Conservation (phyloP, 2,888 invertebrate genomes). For the Oxystoma pomonae region DNA sequence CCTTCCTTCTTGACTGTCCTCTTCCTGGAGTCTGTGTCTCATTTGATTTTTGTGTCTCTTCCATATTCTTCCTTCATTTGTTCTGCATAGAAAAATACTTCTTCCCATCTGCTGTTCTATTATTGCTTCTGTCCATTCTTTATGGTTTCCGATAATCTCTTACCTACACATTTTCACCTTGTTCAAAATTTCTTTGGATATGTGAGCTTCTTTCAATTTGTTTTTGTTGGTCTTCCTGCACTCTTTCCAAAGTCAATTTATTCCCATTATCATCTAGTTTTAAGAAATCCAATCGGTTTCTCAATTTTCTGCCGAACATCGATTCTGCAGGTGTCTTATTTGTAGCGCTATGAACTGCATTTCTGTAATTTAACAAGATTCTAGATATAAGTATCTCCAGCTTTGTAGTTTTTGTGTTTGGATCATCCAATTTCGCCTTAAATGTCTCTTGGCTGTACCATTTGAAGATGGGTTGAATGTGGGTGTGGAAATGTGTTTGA, state of each 20-base stretch:
- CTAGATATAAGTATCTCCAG: constrained; percentile 6
- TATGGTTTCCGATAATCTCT: background rate
- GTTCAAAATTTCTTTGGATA: background rate
- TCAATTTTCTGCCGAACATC: constrained; percentile 12
- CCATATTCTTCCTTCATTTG: background rate
- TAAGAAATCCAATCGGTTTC: constrained; percentile 7
- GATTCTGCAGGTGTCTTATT: constrained; percentile 11
- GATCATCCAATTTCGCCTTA: constrained; percentile 2
- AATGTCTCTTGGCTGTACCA: constrained; percentile 23
- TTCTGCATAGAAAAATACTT: background rate
- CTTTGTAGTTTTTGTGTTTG: constrained; percentile 4
- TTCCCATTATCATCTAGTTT: background rate
- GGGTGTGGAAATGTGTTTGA: constrained; percentile 24
- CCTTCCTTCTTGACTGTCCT: too few relatives aligned
- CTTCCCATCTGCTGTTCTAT: background rate
- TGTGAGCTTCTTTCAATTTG: background rate
- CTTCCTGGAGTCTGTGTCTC: too few relatives aligned
- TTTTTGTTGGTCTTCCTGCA: background rate
- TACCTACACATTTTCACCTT: background rate
- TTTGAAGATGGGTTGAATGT: constrained; percentile 28
- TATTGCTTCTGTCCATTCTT: background rate
- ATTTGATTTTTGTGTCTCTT: too few relatives aligned
- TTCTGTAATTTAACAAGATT: constrained; percentile 18
- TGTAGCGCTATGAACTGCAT: constrained; percentile 14
- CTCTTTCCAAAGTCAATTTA: background rate